Conservation (phyloP, 2,888 invertebrate species). For the Scaptomyza reducta region DNA sequence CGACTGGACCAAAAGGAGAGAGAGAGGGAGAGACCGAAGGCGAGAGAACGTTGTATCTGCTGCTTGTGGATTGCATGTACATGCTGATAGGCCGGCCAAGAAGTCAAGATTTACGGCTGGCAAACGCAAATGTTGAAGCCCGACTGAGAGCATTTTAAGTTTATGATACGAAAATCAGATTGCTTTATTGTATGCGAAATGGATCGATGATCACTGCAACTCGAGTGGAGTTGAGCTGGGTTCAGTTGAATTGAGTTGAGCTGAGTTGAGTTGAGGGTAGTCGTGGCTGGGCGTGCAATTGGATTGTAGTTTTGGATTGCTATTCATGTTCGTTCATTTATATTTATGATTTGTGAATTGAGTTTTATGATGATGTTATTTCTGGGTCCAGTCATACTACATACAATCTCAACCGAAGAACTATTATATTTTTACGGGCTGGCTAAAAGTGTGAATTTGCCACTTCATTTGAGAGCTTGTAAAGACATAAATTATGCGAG, state of each 20-base stretch:
- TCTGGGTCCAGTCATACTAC: slow-evolving; percentile 34
- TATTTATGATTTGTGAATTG: slow-evolving; percentile 83
- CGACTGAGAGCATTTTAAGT: slow-evolving; percentile 67
- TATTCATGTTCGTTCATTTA: slow-evolving; percentile 63
- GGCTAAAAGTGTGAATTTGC: slow-evolving; percentile 80
- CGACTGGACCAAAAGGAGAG: slow-evolving; percentile 3
- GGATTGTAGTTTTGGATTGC: slow-evolving; percentile 29
- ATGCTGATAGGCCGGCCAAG: slow-evolving; percentile 63
- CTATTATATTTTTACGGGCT: slow-evolving; percentile 77
- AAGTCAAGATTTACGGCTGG: slow-evolving; percentile 71
- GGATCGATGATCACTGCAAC: slow-evolving; percentile 59
- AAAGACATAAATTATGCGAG: slow-evolving; percentile 70
- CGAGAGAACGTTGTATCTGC: slow-evolving; percentile 34
- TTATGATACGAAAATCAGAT: slow-evolving; percentile 78
- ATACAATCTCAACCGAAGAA: slow-evolving; percentile 34
- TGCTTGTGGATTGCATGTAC: slow-evolving; percentile 47
- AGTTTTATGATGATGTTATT: slow-evolving; percentile 81
- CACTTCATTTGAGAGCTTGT: slow-evolving; percentile 79
- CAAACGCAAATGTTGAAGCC: slow-evolving; percentile 60
- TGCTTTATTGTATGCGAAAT: slow-evolving; percentile 78
- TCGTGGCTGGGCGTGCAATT: slow-evolving; percentile 44
- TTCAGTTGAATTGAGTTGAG: not conserved
- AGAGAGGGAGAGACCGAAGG: not conserved
- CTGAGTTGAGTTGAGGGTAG: slow-evolving; percentile 11
- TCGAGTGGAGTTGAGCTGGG: not conserved